Evolutionary conservation across 2,113 vertebrate genomes (phyloP), one percentile per base, ranked within the genome.

Genomic region (Himantopus leucocephalus): DNA sequence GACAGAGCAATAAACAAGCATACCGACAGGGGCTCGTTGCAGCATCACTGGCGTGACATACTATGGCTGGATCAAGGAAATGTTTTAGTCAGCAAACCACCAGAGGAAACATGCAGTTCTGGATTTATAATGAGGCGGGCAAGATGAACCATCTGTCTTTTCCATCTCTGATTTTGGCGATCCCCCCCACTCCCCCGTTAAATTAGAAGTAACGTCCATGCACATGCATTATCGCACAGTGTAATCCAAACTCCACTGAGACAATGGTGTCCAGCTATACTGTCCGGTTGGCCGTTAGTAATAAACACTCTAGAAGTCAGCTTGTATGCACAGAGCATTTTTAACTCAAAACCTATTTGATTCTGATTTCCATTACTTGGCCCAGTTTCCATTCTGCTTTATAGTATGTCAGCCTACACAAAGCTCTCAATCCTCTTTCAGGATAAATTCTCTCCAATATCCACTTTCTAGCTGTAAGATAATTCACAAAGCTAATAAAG

Each of bases 401-500:
- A 52, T 66, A 53, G 53, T 37, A 20, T 55, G 71, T 76, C 81
- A 95, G 81, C 47, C 50, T 64, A 82, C 74, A 24, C 27, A 22
- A 88, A 89, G 35, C 77, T 67, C 86, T 95, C 86, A 87, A 9
- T 92, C 45, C 73, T 95, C 85, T 91, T 94, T 88, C 70, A 73
- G 88, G 94, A 92, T 87, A 70, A 90, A 92, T 92, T 94, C 58
- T 94, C 73, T 94, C 84, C 66, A 62, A 52, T 95, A 90, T 41
- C 74, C 34, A 47, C 86, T 94, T 94, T 55, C 86, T 82, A 88
- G 74, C n/a, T 30, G 21, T 91, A 78, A 79, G 34, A 64, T 92
- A 96, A 93, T 94, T 94, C 82, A 89, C 82, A 85, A 71, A 96
- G 90, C 86, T 95, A 72, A 96, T 96, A 96, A 94, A 89, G 63